phyloP scores from a whole-genome alignment of 2,797 vertebrate genomes.

The Hafferia zeledoni region DNA sequence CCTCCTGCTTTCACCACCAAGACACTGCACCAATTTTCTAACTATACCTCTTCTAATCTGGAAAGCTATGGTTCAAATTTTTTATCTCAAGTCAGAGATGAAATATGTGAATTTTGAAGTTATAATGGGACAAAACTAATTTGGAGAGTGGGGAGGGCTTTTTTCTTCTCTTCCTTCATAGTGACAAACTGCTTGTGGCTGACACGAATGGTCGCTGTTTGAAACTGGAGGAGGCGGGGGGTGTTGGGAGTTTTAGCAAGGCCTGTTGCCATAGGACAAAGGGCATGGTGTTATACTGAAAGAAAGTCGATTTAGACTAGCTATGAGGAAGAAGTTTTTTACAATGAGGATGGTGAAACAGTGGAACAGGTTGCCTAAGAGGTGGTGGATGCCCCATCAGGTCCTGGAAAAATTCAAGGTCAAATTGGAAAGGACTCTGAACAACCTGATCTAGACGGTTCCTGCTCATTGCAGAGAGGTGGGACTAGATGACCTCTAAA shows the following conservation, averaged over 20 bases:
- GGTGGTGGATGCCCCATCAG: too few relatives aligned
- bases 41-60: fast-evolving
- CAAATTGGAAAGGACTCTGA: background rate
- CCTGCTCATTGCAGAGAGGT: background rate
- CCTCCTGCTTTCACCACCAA: background rate
- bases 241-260: background rate
- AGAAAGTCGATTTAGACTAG: background rate
- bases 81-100: background rate
- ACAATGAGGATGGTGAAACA: background rate
- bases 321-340: background rate
- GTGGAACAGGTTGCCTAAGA: background rate
- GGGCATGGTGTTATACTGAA: background rate
- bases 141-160: background rate
- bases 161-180: background rate
- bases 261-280: background rate
- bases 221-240: background rate
- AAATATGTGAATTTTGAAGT: background rate
- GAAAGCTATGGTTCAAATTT: background rate
- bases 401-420: background rate
- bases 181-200: background rate
- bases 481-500: background rate
- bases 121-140: background rate
- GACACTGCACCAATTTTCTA: too few relatives aligned
- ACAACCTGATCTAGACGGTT: background rate
- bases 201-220: background rate